phyloP scores from a whole-genome alignment of 2,113 vertebrate genomes.

The Anarrhichthys ocellatus region DNA sequence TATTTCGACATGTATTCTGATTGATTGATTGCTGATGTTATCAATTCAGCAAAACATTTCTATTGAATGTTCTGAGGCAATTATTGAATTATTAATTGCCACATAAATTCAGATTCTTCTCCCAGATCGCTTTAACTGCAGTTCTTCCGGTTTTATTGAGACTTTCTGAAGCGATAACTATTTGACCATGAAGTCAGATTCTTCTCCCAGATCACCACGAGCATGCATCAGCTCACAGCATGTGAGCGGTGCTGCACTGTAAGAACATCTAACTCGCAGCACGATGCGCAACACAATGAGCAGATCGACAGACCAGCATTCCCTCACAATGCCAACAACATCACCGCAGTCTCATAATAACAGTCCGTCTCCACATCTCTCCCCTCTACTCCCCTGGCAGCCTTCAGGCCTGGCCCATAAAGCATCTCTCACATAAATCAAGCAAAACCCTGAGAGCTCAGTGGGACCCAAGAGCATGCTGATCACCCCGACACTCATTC shows the following conservation, averaged over 20 bases:
- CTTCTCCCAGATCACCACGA: not conserved
- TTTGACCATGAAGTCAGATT: constrained; percentile 16
- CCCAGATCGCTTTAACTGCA: not conserved
- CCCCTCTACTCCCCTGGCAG: constrained; percentile 39
- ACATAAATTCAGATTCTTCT: not conserved
- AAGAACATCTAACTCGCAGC: constrained; percentile 35
- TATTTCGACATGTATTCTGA: no score
- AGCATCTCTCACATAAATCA: constrained; percentile 70
- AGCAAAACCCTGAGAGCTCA: constrained; percentile 50
- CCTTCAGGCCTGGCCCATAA: constrained; percentile 48
- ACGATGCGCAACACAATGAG: constrained; percentile 49
- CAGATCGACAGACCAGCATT: constrained; percentile 57
- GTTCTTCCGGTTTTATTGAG: constrained; percentile 14
- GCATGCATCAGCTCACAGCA: constrained; percentile 42
- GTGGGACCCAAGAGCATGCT: constrained; percentile 57
- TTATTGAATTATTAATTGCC: not conserved
- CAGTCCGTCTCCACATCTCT: constrained; percentile 46
- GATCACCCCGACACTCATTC: constrained; percentile 59
- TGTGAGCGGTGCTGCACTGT: constrained; percentile 9
- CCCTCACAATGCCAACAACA: constrained; percentile 62
- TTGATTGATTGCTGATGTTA: not conserved
- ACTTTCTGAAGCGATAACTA: constrained; percentile 8
- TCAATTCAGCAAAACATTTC: not conserved
- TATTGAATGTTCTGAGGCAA: not conserved
- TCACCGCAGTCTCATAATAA: constrained; percentile 50